phyloP scores from a whole-genome alignment of 2,888 invertebrate species.

The Trachelus tabidus region DNA sequence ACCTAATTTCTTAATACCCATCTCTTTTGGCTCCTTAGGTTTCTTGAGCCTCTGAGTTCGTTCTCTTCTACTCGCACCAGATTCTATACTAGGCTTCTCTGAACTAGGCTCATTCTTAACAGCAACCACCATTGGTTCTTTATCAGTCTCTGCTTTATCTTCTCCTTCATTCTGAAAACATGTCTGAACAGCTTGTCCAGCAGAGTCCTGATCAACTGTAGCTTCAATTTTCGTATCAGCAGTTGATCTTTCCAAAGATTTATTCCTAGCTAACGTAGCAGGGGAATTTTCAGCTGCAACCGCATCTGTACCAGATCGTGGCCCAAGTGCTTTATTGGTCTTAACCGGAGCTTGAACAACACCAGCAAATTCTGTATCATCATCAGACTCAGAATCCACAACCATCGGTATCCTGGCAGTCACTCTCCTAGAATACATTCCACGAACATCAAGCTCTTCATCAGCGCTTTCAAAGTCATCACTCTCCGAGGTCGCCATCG shows the following conservation, averaged over 20 bases:
- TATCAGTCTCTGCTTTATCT: neutral
- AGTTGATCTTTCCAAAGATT: neutral
- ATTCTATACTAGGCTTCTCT: neutral
- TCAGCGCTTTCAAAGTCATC: slow-evolving; percentile 84
- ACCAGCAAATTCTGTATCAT: slow-evolving; percentile 53
- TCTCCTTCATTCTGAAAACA: neutral
- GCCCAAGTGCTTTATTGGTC: neutral
- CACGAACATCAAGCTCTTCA: slow-evolving; percentile 69
- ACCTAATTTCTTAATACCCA: slow-evolving; percentile 37
- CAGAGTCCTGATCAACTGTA: neutral
- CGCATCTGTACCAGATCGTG: neutral
- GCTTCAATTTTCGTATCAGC: neutral
- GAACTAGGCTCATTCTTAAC: neutral
- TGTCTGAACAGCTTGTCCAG: neutral
- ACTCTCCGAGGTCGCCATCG: slow-evolving; percentile 79
- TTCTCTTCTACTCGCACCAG: neutral
- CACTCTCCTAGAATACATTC: slow-evolving; percentile 24
- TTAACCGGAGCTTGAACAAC: slow-evolving; percentile 6
- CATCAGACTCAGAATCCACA: slow-evolving; percentile 60
- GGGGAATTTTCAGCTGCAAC: neutral
- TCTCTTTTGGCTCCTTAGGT: slow-evolving; percentile 26
- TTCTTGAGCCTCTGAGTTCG: slow-evolving; percentile 15
- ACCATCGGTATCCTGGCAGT: slow-evolving; percentile 29
- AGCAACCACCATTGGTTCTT: neutral
- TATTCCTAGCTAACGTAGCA: neutral